Evolutionary conservation across 23 tunicate genomes (phyloP).

Genomic region (Halocynthia roretzi): DNA sequence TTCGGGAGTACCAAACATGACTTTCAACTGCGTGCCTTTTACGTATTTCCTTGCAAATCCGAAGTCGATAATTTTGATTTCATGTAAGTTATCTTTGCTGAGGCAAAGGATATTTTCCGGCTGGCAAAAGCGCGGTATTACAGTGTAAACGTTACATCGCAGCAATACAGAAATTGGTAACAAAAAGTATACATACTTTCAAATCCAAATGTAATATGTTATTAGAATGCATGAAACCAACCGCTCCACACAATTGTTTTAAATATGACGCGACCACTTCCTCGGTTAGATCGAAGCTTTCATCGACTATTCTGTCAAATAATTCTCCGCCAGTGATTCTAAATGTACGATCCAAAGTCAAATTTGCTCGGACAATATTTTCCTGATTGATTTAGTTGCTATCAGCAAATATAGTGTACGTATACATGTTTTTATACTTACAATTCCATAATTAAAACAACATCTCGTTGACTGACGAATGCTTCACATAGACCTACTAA

Average conservation of each 20-base stretch:
- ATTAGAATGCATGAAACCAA: slow-evolving; percentile 59
- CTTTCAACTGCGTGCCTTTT: slow-evolving; percentile 60
- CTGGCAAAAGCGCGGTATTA: slow-evolving; percentile 22
- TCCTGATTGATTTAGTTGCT: neutral
- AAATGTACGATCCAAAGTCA: neutral
- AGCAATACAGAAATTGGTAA: neutral
- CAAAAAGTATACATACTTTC: slow-evolving; percentile 38
- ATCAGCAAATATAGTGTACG: neutral
- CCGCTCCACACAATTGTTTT: slow-evolving; percentile 68
- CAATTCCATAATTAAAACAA: slow-evolving; percentile 80
- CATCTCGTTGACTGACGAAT: slow-evolving; percentile 34
- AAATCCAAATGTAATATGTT: slow-evolving; percentile 81
- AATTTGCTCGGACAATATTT: neutral
- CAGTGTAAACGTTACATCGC: neutral
- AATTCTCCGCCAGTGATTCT: slow-evolving; percentile 97
- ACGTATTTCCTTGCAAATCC: slow-evolving; percentile 69
- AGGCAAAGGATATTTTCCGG: slow-evolving; percentile 91
- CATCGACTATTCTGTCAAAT: slow-evolving; percentile 77
- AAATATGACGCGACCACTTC: slow-evolving; percentile 52
- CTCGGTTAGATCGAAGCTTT: slow-evolving; percentile 70
- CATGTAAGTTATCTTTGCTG: slow-evolving; percentile 45
- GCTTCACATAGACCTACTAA: slow-evolving; percentile 56
- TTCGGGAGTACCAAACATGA: slow-evolving; percentile 98
- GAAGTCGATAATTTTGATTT: slow-evolving; percentile 83
- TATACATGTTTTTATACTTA: slow-evolving; percentile 34